Conservation (phyloP, 1,140 invertebrate species). For the Idris sp. region DNA sequence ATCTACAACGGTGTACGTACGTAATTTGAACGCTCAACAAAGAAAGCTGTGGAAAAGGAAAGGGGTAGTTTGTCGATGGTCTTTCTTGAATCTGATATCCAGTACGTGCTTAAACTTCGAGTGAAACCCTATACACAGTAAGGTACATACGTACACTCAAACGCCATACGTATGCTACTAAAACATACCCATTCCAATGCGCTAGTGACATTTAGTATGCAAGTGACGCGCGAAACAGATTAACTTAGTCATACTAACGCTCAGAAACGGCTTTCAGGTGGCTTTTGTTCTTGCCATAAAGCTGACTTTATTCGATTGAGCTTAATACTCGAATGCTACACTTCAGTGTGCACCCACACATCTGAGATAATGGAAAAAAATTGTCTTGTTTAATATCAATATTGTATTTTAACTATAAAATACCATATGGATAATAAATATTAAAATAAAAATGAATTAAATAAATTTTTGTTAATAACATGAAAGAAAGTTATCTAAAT, state of each 20-base stretch:
- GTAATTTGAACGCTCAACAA: conserved; percentile 31
- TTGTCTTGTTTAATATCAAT: too few relatives aligned
- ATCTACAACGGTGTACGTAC: conserved; percentile 14
- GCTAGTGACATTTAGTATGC: conserved; percentile 57
- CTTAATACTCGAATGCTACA: conserved; percentile 52
- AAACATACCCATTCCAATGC: conserved; percentile 54
- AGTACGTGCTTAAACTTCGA: conserved; percentile 59
- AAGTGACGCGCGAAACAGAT: conserved; percentile 63
- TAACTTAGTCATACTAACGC: conserved; percentile 64
- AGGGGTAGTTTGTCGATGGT: conserved; percentile 50
- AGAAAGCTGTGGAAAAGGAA: conserved; percentile 15
- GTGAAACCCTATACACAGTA: conserved; percentile 40
- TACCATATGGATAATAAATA: too few relatives aligned
- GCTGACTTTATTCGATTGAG: conserved; percentile 64
- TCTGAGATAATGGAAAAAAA: conserved; percentile 32
- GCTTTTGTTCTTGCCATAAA: conserved; percentile 62
- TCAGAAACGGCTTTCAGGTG: conserved; percentile 61
- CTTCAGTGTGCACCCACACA: conserved; percentile 38
- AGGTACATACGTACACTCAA: conserved; percentile 32
- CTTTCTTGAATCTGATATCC: conserved; percentile 60
- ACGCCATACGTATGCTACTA: conserved; percentile 50
- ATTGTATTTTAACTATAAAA: too few relatives aligned
- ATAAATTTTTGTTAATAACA: too few relatives aligned
- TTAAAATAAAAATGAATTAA: too few relatives aligned
- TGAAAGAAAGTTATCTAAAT: too few relatives aligned